A percentile compares a stretch with the other conserved stretches of the same genome.
These are phyloP conservation scores for Calliopum simillimum DNA, from an alignment of 2,888 invertebrate species.

Conservation along the genomic window DNA sequence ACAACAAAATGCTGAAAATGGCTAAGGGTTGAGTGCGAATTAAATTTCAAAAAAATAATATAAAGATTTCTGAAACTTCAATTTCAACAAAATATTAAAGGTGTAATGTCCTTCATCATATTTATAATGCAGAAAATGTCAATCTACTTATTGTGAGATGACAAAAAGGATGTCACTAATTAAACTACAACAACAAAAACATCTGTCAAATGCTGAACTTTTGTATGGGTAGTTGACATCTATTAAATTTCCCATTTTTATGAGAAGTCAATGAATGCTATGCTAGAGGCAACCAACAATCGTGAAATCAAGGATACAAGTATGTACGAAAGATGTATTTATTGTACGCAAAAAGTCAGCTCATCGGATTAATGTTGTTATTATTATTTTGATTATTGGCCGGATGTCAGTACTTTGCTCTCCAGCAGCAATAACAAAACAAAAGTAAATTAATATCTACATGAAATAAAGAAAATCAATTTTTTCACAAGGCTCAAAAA, in stretches of 20 bases:
- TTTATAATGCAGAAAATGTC: too few relatives aligned
- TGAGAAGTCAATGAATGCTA: constrained; percentile 2
- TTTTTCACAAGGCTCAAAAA: background rate
- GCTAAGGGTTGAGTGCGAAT: too few relatives aligned
- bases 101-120: too few relatives aligned
- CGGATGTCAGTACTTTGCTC: background rate
- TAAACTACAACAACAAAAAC: constrained; percentile 40
- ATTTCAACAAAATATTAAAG: too few relatives aligned
- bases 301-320: too few relatives aligned
- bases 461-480: background rate
- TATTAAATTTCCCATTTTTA: constrained; percentile 34
- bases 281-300: background rate
- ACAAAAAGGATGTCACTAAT: constrained; percentile 32
- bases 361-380: constrained; percentile 5
- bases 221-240: constrained; percentile 28
- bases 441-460: constrained; percentile 1
- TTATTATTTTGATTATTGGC: constrained; percentile 1
- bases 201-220: constrained; percentile 29
- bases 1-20: too few relatives aligned
- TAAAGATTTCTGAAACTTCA: too few relatives aligned
- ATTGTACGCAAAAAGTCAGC: background rate
- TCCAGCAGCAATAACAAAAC: background rate
- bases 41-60: too few relatives aligned
- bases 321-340: too few relatives aligned
- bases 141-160: background rate